Evolutionary conservation across 2,888 invertebrate genomes (phyloP), one percentile per base, ranked within the genome.

Genomic region (Tipula lateralis): DNA sequence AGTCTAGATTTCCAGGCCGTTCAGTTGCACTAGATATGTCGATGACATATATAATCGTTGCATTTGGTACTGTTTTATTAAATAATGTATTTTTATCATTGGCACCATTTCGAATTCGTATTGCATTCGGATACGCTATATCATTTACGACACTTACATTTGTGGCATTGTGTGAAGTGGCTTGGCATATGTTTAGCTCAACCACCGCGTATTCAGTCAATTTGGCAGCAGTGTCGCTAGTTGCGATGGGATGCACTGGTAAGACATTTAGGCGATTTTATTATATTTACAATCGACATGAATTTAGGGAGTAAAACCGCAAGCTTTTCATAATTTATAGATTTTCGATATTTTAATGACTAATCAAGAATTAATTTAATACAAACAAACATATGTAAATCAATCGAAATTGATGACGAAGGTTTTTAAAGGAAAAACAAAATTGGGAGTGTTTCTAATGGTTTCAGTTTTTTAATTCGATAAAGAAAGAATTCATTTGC

Each of bases 21-120:
- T 95, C 96, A 1, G 96, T 97, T 86, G 95, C 97, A 88, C 95
- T 97, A 89, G 97, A 97, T 89, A 96, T 97, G 95, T 96, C 96
- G 13, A 93, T 96, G 86, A 96, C 97, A 66, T 97, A 97, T 90
- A 97, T 97, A 86, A 92, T 95, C n/a, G 95, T 96, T 86, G 97
- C 97, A 32, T 96, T 97, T 87, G 92, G 95, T 85, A 96, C 97
- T 2, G 97, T 97, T 6, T 91, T 96, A 86, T 92, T 94, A 84
- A 97, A 97, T 90, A 97, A 97, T 88, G 91, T 96, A 85, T 91
- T 97, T 19, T 93, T 97, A 12, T 96, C 97, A 87, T 92, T 95
- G 84, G 93, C 97, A 86, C 94, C 95, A 0, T 92, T 97, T 85
- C 95, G 96, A 88, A 93, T 95, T 29, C 93, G 97, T 87, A 97